phyloP scores from a whole-genome alignment of 2,113 vertebrate species.

The Mormyrus lacerda region DNA sequence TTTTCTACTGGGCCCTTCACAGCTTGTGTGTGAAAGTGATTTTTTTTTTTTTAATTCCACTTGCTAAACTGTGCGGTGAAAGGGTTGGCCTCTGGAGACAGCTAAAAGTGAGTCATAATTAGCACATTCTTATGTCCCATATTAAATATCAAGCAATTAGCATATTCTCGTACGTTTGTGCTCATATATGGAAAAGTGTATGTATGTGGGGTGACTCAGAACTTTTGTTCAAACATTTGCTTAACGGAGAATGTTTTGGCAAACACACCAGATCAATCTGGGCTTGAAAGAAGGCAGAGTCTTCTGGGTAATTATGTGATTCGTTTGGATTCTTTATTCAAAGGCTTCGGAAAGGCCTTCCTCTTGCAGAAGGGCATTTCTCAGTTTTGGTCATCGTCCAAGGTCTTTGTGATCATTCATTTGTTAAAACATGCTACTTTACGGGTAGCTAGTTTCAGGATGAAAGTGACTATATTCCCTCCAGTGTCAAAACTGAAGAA shows the following conservation, averaged over 20 bases:
- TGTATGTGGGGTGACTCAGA: slow-evolving; percentile 42
- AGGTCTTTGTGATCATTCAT: slow-evolving; percentile 56
- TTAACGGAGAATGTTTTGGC: slow-evolving; percentile 56
- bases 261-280: slow-evolving; percentile 61
- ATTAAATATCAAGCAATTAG: slow-evolving; percentile 74
- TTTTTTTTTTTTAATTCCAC: slow-evolving; percentile 46
- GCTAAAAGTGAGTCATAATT: slow-evolving; percentile 73
- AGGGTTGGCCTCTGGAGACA: slow-evolving; percentile 56
- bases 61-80: slow-evolving; percentile 60
- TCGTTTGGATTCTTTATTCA: slow-evolving; percentile 68
- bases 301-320: slow-evolving; percentile 66
- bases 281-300: slow-evolving; percentile 55
- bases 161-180: slow-evolving; percentile 55
- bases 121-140: slow-evolving; percentile 81
- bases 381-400: slow-evolving; percentile 55
- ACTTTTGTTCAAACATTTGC: slow-evolving; percentile 54
- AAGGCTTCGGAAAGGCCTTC: slow-evolving; percentile 57
- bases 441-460: slow-evolving; percentile 40
- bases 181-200: slow-evolving; percentile 55
- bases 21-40: neutral
- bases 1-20: slow-evolving; percentile 23
- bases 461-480: slow-evolving; percentile 14
- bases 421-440: slow-evolving; percentile 50
- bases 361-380: slow-evolving; percentile 58
- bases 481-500: slow-evolving; percentile 11